These are phyloP conservation scores for Parnassius orleans DNA, from an alignment of 2,888 invertebrate genomes.

Conservation along the genomic window DNA sequence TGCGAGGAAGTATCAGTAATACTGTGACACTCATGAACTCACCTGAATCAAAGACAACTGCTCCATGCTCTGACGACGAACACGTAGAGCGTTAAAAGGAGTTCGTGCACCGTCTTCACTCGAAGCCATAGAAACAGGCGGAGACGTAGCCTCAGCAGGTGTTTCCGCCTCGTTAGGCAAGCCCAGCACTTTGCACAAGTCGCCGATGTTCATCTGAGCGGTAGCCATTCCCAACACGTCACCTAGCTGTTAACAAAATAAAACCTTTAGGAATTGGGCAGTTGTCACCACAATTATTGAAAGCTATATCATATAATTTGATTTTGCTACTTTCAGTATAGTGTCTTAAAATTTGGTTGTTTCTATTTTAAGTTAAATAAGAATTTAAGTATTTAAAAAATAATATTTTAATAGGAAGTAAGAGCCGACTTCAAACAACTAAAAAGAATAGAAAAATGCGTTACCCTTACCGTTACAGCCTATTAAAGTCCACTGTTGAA, in stretches of 20 bases:
- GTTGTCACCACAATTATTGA: no score
- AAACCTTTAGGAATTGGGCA: not conserved
- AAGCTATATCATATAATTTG: no score
- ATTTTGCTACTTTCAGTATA: no score
- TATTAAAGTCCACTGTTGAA: no score
- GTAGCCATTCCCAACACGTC: constrained; percentile 96
- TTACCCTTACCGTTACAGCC: no score
- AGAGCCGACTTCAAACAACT: no score
- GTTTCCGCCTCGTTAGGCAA: constrained; percentile 79
- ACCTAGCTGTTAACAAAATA: constrained; percentile 81
- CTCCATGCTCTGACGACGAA: constrained; percentile 96
- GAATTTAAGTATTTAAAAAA: no score
- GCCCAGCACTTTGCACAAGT: constrained; percentile 91
- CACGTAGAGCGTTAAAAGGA: constrained; percentile 78
- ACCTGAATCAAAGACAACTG: constrained; percentile 96
- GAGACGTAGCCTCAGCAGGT: constrained; percentile 38
- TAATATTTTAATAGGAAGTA: no score
- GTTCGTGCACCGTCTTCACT: constrained; percentile 43
- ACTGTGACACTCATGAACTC: not conserved
- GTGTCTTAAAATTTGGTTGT: no score
- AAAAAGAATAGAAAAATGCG: no score
- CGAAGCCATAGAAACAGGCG: constrained; percentile 34
- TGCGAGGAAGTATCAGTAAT: no score
- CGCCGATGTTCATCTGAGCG: constrained; percentile 95
- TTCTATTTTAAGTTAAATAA: no score